Conservation (phyloP, 2,113 vertebrate species). For the Isichthys henryi region DNA sequence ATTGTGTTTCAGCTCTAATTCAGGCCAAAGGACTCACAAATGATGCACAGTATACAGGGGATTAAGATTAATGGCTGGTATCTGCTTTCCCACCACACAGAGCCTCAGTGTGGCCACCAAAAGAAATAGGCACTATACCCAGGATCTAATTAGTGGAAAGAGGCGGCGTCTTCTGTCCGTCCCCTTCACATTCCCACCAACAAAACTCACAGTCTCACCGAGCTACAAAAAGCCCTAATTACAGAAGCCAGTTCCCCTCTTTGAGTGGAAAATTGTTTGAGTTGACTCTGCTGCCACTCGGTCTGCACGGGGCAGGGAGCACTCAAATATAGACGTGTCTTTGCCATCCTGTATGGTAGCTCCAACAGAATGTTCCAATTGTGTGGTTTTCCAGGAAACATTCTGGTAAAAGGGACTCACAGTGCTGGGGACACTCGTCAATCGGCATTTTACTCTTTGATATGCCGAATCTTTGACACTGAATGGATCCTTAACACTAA, state of each 20-base stretch:
- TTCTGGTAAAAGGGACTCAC: neutral
- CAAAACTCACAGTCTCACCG: neutral
- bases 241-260: conserved; percentile 12
- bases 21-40: neutral
- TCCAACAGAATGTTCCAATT: conserved; percentile 13
- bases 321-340: conserved; percentile 24
- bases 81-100: conserved; percentile 10
- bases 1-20: neutral
- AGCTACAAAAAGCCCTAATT: conserved; percentile 7
- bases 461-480: neutral
- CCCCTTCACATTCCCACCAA: neutral
- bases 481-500: neutral
- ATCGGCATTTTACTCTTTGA: neutral
- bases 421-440: neutral
- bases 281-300: neutral
- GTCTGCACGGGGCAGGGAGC: conserved; percentile 20
- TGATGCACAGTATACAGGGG: neutral
- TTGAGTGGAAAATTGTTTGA: neutral
- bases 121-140: neutral
- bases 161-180: neutral
- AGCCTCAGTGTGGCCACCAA: neutral
- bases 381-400: neutral
- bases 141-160: neutral
- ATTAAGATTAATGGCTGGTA: conserved; percentile 1
- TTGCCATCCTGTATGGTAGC: neutral